Base-by-base conservation (phyloP, 2,888 invertebrate genomes). In the Anagyrus pseudococci region DNA sequence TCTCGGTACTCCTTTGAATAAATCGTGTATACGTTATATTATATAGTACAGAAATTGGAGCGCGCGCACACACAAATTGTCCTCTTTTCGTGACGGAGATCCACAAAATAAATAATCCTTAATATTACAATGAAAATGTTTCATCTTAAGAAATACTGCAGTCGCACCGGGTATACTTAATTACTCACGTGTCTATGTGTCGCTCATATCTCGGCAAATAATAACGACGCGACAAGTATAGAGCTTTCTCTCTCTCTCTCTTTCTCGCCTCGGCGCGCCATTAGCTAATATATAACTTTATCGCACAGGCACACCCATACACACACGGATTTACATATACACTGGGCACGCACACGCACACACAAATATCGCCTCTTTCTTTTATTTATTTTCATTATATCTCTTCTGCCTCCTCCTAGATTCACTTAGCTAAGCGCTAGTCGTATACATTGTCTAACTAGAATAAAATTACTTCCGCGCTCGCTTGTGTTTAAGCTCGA, bases 361-460 rank as follows among this genome's bases (percentile, higher is more conserved):
- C 67, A 63, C 67, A 56, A 67, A 58, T 63, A 17, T 64, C 54
- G 64, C 49, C 33, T 54, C 67, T 62, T 29, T 7, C 10, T 67
- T 60, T 53, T 71, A 47, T 66, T 61, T 53, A 58, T 62, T 62
- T 65, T 48, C 41, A 67, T 66, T 50, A 26, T 26, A 60, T 66
- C 52, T 53, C 62, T 59, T 69, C 69, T 71, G 70, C 69, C 69
- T 63, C 41, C 40, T 25, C 4, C 25, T 26, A 26, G 15, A 10
- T 23, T 19, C 46, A 46, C 23, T n/a, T 46, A 22, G 17, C 74
- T 80, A 80, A 74, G 73, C 72, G 73, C 77, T 80, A 80, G 72
- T 81, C 80, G 80, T 81, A 81, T 81, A 81, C 80, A 80, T 78
- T 79, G 75, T 77, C 78, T 79, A 79, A 80, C 80, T 80, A 81